phyloP scores from a whole-genome alignment of 2,888 invertebrate species.

The Pyrocoelia pectoralis region DNA sequence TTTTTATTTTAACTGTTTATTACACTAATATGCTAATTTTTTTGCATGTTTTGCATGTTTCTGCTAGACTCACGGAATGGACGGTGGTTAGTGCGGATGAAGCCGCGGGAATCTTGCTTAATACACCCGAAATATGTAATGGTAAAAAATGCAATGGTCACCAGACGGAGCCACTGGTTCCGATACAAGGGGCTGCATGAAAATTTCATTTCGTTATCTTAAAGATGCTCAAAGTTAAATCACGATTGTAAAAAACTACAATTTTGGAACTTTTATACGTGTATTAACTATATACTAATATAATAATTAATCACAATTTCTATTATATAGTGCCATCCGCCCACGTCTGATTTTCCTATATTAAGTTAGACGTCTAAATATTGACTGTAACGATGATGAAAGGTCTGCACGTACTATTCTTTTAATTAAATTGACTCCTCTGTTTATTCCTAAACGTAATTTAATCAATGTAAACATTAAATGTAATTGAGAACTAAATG shows the following conservation, averaged over 20 bases:
- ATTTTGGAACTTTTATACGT: too few species aligned
- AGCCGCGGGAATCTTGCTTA: conserved; percentile 36
- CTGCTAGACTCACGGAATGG: conserved; percentile 54
- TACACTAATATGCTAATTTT: conserved; percentile 29
- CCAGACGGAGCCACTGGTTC: conserved; percentile 15
- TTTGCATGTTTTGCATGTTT: conserved; percentile 44
- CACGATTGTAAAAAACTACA: neutral
- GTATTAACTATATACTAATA: neutral
- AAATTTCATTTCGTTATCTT: neutral
- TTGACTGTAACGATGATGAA: too few species aligned
- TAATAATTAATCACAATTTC: neutral
- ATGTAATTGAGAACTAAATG: too few species aligned
- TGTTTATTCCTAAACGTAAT: too few species aligned
- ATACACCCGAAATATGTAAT: conserved; percentile 28
- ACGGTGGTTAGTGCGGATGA: conserved; percentile 52
- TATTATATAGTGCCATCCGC: too few species aligned
- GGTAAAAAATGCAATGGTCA: conserved; percentile 25
- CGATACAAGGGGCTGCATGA: neutral
- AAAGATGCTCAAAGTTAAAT: conserved; percentile 6
- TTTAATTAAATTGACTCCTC: too few species aligned
- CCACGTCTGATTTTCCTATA: too few species aligned
- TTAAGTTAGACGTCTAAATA: too few species aligned
- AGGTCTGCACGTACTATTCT: too few species aligned
- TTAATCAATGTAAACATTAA: too few species aligned
- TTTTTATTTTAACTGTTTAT: conserved; percentile 9